Conservation (phyloP, 2,113 vertebrate species). For the Rhadina sibilatrix region DNA sequence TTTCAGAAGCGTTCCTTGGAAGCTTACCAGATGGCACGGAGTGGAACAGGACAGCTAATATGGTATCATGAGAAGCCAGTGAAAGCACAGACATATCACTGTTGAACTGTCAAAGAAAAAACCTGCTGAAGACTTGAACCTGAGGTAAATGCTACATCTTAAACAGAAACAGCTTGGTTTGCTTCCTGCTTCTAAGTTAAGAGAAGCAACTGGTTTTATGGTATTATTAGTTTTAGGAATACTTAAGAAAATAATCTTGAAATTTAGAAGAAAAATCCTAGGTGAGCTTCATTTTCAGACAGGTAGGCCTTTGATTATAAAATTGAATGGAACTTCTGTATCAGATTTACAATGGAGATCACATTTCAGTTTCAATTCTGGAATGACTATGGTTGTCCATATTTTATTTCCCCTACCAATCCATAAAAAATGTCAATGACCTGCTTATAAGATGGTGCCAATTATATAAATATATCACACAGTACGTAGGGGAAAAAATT, state of each 20-base stretch:
- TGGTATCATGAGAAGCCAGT: background rate
- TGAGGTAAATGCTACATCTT: background rate
- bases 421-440: conserved; percentile 45
- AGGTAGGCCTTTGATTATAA: background rate
- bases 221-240: background rate
- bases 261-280: background rate
- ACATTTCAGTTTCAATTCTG: background rate
- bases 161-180: background rate
- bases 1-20: background rate
- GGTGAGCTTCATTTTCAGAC: background rate
- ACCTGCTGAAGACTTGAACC: background rate
- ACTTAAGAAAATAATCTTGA: background rate
- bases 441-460: conserved; percentile 31
- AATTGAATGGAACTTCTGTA: background rate
- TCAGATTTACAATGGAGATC: background rate
- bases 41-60: background rate
- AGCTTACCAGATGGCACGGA: background rate
- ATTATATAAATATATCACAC: background rate
- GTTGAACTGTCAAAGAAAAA: background rate
- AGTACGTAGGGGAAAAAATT: background rate
- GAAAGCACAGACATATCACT: background rate
- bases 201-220: background rate
- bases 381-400: background rate
- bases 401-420: conserved; percentile 51
- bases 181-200: background rate